Evolutionary conservation across 2,113 vertebrate genomes (phyloP).

Genomic region (Poecilia latipinna): DNA sequence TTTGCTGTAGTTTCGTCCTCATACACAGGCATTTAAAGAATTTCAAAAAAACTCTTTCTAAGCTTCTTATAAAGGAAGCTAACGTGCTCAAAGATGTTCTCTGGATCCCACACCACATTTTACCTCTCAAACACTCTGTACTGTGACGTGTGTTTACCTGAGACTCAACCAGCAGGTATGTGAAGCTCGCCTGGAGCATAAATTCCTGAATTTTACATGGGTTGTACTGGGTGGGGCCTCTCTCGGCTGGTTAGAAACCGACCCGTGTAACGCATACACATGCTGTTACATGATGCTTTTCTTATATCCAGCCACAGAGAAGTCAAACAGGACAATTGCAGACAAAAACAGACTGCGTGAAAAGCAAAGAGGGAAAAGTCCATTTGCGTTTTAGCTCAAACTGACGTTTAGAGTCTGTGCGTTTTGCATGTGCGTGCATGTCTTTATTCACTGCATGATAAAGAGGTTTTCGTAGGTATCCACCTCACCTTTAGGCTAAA

Average conservation of each 20-base stretch:
- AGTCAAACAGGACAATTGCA: conserved; percentile 12
- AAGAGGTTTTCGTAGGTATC: conserved; percentile 49
- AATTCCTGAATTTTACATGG: conserved; percentile 72
- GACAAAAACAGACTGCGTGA: neutral
- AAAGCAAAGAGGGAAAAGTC: neutral
- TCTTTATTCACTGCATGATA: conserved; percentile 20
- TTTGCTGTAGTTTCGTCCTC: no score
- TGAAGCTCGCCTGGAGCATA: conserved; percentile 68
- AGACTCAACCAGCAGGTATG: conserved; percentile 71
- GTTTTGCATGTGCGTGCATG: conserved; percentile 57
- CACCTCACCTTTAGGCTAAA: conserved; percentile 68
- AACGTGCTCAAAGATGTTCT: conserved; percentile 31
- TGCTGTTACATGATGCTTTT: conserved; percentile 19
- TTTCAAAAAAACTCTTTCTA: conserved; percentile 19
- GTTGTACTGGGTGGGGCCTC: conserved; percentile 62
- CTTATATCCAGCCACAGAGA: conserved; percentile 15
- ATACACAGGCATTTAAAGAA: conserved; percentile 13
- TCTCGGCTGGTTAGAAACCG: conserved; percentile 17
- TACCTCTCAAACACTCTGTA: conserved; percentile 39
- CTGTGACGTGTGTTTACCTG: conserved; percentile 56
- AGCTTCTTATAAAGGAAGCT: conserved; percentile 19
- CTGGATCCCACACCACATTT: conserved; percentile 26
- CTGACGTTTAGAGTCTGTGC: conserved; percentile 8
- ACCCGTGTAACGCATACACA: neutral
- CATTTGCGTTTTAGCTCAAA: neutral